Evolutionary conservation across 2,888 invertebrate genomes (phyloP).

Genomic region (Folsomia manolachei): DNA sequence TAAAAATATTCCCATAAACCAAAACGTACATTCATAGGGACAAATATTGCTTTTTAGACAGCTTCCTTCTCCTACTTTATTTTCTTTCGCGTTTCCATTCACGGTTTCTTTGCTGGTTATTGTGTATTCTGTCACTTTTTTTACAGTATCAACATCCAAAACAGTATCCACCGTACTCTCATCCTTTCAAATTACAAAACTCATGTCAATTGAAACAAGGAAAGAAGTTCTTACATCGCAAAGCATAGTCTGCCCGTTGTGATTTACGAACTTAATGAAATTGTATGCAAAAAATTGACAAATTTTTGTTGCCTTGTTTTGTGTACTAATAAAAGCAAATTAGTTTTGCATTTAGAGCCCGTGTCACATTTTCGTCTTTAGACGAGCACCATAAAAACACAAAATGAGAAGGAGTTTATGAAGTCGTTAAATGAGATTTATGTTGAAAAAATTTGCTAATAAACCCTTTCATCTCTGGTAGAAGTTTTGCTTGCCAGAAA

Average conservation of each 20-base stretch:
- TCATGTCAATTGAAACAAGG: constrained; percentile 3
- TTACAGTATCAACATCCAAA: not conserved
- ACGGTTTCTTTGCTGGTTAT: not conserved
- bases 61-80: not conserved
- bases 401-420: constrained; percentile 44
- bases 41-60: constrained; percentile 11
- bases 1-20: constrained; percentile 29
- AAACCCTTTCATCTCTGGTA: constrained; percentile 26
- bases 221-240: not conserved
- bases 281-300: constrained; percentile 23
- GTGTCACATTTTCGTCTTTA: not conserved
- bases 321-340: constrained; percentile 28
- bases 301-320: constrained; percentile 21
- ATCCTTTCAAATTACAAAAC: not conserved
- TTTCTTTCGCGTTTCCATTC: too few relatives aligned
- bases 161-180: not conserved
- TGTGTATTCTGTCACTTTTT: not conserved
- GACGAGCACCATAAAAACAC: constrained; percentile 28
- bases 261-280: not conserved
- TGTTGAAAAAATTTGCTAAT: constrained; percentile 43
- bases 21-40: constrained; percentile 25
- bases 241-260: not conserved
- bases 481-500: too few relatives aligned
- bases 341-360: constrained; percentile 31
- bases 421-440: constrained; percentile 46